Conservation (phyloP, 2,797 vertebrate genomes). For the Sciurus carolinensis region DNA sequence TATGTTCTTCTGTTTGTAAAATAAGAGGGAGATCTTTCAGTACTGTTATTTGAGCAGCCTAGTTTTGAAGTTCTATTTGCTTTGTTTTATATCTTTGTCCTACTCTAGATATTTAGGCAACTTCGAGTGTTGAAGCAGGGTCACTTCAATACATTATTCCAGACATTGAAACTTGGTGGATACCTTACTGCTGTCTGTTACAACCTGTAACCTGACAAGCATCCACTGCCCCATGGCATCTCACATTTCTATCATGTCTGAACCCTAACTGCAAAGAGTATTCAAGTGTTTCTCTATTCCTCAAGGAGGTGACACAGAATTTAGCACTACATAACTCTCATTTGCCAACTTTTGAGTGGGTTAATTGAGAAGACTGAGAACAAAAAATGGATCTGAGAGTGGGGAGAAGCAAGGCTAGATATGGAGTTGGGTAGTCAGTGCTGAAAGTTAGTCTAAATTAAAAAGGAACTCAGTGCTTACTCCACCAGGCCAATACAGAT, state of each 20-base stretch:
- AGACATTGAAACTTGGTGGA: neutral
- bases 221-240: neutral
- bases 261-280: neutral
- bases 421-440: no score
- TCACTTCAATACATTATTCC: neutral
- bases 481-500: neutral
- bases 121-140: neutral
- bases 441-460: neutral
- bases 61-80: neutral
- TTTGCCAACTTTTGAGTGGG: neutral
- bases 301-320: neutral
- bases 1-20: neutral
- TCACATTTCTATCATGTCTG: neutral
- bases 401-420: neutral
- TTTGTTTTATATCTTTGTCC: neutral
- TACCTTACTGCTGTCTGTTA: neutral
- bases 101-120: neutral
- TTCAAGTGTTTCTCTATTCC: neutral
- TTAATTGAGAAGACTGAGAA: neutral
- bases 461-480: neutral
- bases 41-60: neutral
- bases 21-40: neutral
- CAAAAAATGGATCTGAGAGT: neutral
- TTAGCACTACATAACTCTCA: neutral
- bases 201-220: neutral